These are phyloP conservation scores for Hystrix brachyura DNA, from an alignment of 2,113 vertebrate genomes.

Conservation along the genomic window DNA sequence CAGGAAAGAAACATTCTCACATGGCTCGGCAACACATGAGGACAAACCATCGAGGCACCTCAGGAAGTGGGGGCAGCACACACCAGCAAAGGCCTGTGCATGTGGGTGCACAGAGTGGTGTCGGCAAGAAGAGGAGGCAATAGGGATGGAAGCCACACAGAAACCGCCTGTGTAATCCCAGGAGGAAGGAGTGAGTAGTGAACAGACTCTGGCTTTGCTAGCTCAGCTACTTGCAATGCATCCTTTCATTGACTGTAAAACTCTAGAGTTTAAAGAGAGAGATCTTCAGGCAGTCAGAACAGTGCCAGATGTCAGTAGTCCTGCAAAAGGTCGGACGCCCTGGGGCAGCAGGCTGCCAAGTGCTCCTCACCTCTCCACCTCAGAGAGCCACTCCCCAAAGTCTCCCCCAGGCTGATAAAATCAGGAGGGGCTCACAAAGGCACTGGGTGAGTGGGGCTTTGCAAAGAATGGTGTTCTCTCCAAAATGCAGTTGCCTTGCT, in stretches of 20 bases:
- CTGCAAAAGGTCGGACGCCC: neutral
- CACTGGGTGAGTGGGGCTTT: neutral
- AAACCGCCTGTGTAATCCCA: neutral
- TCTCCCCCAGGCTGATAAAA: neutral
- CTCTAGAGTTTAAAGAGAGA: neutral
- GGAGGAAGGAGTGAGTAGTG: neutral
- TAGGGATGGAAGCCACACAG: neutral
- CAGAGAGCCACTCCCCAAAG: neutral
- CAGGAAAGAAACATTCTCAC: neutral
- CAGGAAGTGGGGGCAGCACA: neutral
- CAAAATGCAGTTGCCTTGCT: neutral
- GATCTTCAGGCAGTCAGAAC: neutral
- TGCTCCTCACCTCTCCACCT: neutral
- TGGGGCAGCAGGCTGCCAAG: neutral
- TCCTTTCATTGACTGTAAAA: neutral
- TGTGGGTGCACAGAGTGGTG: fast-evolving
- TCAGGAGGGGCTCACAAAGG: neutral
- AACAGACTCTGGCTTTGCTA: neutral
- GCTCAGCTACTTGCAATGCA: neutral
- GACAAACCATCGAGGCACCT: neutral
- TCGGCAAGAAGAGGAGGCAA: neutral
- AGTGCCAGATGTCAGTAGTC: neutral
- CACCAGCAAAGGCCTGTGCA: neutral
- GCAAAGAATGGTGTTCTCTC: neutral
- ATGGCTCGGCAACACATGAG: neutral